Conservation (phyloP, 2,797 vertebrate genomes). For the Emydoidea blandingii region DNA sequence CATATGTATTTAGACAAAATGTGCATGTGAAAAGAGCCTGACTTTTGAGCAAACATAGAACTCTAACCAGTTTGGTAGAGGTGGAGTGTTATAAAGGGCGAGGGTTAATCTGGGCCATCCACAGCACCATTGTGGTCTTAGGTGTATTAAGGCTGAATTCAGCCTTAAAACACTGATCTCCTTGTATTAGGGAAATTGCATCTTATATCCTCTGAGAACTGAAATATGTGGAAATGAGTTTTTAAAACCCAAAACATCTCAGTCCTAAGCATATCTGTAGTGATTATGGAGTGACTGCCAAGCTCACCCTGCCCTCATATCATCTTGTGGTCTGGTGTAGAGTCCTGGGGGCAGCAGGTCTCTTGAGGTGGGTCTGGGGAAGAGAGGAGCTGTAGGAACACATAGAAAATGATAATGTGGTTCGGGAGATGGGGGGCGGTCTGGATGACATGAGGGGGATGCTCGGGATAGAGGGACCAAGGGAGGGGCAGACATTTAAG, state of each 20-base stretch:
- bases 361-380: background rate
- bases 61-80: background rate
- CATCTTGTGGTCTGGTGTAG: background rate
- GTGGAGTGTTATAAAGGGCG: background rate
- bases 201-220: background rate
- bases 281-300: background rate
- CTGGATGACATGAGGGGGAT: background rate
- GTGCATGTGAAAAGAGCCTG: background rate
- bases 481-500: background rate
- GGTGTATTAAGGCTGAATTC: background rate
- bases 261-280: background rate
- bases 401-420: background rate
- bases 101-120: background rate
- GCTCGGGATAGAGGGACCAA: background rate
- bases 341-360: background rate
- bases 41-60: background rate
- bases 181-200: background rate
- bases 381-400: background rate
- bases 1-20: background rate
- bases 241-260: background rate
- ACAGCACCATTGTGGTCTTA: background rate
- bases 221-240: background rate
- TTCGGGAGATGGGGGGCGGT: background rate
- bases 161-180: background rate
- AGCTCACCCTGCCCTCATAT: slow-evolving; percentile 9